Evolutionary conservation across 2,797 vertebrate species (phyloP).

Genomic region (Paratrypauchen microcephalus): DNA sequence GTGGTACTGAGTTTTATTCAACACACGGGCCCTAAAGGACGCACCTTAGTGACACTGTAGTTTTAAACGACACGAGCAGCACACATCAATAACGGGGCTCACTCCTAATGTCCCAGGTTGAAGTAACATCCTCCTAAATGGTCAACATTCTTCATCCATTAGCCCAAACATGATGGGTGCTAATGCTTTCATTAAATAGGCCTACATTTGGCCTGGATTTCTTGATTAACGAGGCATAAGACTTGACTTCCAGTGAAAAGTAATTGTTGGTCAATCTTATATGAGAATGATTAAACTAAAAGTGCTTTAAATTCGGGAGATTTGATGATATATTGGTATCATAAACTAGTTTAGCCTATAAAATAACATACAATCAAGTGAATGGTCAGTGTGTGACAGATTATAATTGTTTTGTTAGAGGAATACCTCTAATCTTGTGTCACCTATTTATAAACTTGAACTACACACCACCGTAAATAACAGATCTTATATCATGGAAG

Average conservation of each 20-base stretch:
- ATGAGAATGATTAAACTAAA: too few relatives aligned
- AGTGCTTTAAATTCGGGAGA: too few relatives aligned
- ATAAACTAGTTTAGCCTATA: too few relatives aligned
- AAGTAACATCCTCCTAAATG: neutral
- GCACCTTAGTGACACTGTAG: conserved; percentile 10
- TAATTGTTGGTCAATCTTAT: too few relatives aligned
- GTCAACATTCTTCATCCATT: neutral
- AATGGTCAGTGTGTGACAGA: too few relatives aligned
- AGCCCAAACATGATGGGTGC: neutral
- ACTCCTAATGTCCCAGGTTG: neutral
- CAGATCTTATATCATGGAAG: neutral
- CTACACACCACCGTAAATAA: neutral
- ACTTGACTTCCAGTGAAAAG: too few relatives aligned
- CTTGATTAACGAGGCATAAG: neutral
- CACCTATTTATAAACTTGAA: neutral
- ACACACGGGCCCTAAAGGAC: neutral
- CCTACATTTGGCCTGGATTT: too few relatives aligned
- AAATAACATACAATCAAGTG: too few relatives aligned
- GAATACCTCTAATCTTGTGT: neutral
- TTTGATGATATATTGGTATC: too few relatives aligned
- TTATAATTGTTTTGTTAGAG: too few relatives aligned
- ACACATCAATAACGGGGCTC: conserved; percentile 24
- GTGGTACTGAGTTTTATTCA: conserved; percentile 20
- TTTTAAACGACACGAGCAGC: conserved; percentile 6
- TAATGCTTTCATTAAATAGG: neutral